These are phyloP conservation scores for Paracanthobrama guichenoti DNA, from an alignment of 2,113 vertebrate genomes.

Conservation along the genomic window DNA sequence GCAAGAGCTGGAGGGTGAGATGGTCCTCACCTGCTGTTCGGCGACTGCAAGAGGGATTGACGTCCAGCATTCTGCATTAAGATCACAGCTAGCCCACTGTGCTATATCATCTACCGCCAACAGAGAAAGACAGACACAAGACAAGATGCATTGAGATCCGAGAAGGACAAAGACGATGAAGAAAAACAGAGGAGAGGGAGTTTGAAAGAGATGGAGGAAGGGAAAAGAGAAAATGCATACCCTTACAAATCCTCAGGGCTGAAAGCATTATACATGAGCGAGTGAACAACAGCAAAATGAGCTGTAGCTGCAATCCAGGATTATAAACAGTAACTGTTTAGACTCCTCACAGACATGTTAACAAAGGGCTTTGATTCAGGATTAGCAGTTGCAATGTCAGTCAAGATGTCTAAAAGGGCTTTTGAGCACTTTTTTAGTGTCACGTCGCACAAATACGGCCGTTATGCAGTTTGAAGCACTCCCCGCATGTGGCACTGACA, in stretches of 20 bases:
- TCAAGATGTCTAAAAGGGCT: conserved; percentile 65
- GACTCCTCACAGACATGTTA: conserved; percentile 45
- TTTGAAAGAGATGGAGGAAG: background rate
- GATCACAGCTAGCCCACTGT: conserved; percentile 55
- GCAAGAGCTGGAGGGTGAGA: conserved; percentile 46
- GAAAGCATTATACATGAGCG: background rate
- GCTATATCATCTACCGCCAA: conserved; percentile 58
- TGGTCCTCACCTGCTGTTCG: conserved; percentile 38
- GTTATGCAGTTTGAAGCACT: conserved; percentile 34
- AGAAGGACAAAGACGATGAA: conserved; percentile 31
- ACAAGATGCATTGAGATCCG: conserved; percentile 33
- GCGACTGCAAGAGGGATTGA: conserved; percentile 38
- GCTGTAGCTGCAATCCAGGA: conserved; percentile 13
- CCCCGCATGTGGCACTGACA: background rate
- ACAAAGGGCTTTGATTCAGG: conserved; percentile 63
- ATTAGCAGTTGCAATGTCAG: conserved; percentile 69
- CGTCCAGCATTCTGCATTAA: conserved; percentile 60
- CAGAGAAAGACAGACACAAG: conserved; percentile 34
- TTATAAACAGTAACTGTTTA: conserved; percentile 32
- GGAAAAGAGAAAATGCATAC: conserved; percentile 34
- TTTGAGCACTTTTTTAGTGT: conserved; percentile 28
- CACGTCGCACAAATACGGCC: conserved; percentile 65
- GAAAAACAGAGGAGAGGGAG: conserved; percentile 48
- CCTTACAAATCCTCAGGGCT: conserved; percentile 52
- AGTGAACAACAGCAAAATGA: conserved; percentile 32